Percentiles rank a stretch among this genome's conserved stretches.
Conservation (phyloP, 2,888 invertebrate genomes). For the Tipula helvola region DNA sequence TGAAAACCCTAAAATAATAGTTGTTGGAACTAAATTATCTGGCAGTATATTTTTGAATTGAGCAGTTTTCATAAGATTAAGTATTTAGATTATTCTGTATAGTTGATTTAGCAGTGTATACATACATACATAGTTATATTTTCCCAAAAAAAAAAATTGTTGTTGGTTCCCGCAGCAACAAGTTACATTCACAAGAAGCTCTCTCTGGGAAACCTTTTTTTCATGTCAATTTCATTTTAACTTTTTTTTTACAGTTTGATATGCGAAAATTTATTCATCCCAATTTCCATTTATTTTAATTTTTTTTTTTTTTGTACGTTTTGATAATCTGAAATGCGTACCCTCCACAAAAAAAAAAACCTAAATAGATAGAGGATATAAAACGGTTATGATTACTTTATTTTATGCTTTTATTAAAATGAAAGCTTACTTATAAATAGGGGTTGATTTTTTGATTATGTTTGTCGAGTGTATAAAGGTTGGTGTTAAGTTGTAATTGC, state of each 20-base stretch:
- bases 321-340: background rate
- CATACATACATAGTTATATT: too few species aligned
- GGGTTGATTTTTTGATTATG: background rate
- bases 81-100: too few species aligned
- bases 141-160: too few species aligned
- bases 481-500: too few species aligned
- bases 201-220: background rate
- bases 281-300: background rate
- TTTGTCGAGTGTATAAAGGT: background rate
- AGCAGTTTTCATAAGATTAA: too few species aligned
- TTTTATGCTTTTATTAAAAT: background rate
- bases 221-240: background rate
- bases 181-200: background rate
- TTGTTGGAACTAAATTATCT: too few species aligned
- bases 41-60: too few species aligned
- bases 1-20: too few species aligned
- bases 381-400: background rate
- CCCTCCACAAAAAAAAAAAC: background rate
- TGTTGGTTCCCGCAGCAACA: too few species aligned
- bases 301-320: background rate
- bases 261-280: background rate
- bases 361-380: background rate
- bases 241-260: background rate
- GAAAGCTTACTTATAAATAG: background rate
- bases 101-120: too few species aligned